Percentiles rank a stretch among this genome's conserved stretches.
phyloP scores from a whole-genome alignment of 2,888 invertebrate genomes.

The Rhamnusium bicolor region DNA sequence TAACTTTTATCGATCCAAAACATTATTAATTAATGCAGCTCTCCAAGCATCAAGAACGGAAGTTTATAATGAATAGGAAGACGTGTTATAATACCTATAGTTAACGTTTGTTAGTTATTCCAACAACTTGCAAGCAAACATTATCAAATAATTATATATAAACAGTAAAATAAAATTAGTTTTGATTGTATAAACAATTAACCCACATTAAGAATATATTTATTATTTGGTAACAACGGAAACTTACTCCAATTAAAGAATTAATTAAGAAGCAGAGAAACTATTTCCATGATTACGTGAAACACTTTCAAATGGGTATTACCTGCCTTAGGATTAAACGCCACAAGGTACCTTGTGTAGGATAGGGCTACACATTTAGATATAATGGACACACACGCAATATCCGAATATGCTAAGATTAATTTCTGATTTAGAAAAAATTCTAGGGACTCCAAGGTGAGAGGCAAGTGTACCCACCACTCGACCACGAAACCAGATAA shows the following conservation, averaged over 20 bases:
- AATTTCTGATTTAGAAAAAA: no score
- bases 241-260: not conserved
- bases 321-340: not conserved
- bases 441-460: no score
- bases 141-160: slow-evolving; percentile 4
- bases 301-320: not conserved
- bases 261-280: not conserved
- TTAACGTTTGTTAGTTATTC: slow-evolving; percentile 9
- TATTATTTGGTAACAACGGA: not conserved
- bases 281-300: not conserved
- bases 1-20: slow-evolving; percentile 14
- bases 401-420: no score
- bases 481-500: no score
- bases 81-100: slow-evolving; percentile 11
- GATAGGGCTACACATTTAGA: not conserved
- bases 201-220: slow-evolving; percentile 1
- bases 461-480: no score
- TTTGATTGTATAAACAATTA: not conserved
- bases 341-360: not conserved
- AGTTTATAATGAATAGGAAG: slow-evolving; percentile 17
- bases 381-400: no score
- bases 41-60: slow-evolving; percentile 18
- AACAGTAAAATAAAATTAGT: slow-evolving; percentile 4
- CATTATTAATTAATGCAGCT: slow-evolving; percentile 31
- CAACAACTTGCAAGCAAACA: not conserved